Conservation (phyloP, 2,113 vertebrate genomes). For the Pristiophorus japonicus region DNA sequence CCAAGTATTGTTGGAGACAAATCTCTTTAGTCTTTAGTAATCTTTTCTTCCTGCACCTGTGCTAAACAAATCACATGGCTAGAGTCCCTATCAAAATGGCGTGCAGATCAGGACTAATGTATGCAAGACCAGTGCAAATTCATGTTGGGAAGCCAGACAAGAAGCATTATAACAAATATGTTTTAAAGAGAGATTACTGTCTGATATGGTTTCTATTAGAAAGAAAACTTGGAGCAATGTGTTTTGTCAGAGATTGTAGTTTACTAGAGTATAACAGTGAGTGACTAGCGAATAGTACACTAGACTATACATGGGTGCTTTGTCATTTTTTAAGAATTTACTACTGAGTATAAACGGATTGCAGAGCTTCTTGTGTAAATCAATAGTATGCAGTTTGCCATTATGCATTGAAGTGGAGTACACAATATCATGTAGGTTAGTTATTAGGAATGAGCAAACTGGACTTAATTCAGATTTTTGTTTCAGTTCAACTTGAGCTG, state of each 20-base stretch:
- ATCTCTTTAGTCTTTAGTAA: slow-evolving; percentile 26
- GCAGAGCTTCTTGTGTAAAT: neutral
- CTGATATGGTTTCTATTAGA: neutral
- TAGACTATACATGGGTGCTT: neutral
- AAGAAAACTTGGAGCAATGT: neutral
- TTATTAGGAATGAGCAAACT: neutral
- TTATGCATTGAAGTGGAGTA: neutral
- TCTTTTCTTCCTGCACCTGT: slow-evolving; percentile 27
- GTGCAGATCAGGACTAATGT: neutral
- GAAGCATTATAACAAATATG: neutral
- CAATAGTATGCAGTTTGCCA: neutral
- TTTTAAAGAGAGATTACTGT: neutral
- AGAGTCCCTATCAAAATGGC: neutral
- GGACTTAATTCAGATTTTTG: neutral
- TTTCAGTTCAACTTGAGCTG: neutral
- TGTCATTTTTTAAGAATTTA: neutral
- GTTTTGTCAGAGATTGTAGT: neutral
- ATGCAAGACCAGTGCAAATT: neutral
- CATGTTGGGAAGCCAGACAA: neutral
- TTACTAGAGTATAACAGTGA: neutral
- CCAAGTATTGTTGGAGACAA: neutral
- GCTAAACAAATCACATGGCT: slow-evolving; percentile 26
- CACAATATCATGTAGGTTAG: neutral
- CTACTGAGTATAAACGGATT: neutral
- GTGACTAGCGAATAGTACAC: neutral